Percentiles rank a stretch among this genome's conserved stretches.
Conservation (phyloP, 2,888 invertebrate genomes). For the Penaeus monodon region DNA sequence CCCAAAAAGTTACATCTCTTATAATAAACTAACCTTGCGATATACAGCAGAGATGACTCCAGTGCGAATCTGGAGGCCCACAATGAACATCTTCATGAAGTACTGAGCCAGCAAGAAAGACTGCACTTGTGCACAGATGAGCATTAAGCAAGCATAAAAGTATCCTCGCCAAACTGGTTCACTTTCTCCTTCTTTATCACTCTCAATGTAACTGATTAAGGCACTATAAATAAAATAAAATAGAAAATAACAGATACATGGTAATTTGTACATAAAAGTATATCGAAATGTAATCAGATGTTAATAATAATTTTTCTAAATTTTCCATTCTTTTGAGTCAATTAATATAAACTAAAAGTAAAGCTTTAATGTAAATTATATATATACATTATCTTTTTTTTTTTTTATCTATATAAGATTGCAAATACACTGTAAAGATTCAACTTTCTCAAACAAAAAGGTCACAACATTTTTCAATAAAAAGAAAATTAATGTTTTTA, state of each 20-base stretch:
- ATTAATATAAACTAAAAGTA: too few species aligned
- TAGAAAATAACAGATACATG: neutral
- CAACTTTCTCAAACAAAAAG: too few species aligned
- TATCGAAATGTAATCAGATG: neutral
- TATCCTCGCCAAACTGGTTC: slow-evolving; percentile 88
- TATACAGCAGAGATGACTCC: slow-evolving; percentile 90
- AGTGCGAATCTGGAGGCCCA: slow-evolving; percentile 90
- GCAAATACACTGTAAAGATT: too few species aligned
- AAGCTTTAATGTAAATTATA: too few species aligned
- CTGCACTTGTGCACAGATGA: slow-evolving; percentile 82
- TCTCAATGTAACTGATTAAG: slow-evolving; percentile 72
- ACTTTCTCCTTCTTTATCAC: slow-evolving; percentile 70
- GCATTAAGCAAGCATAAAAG: slow-evolving; percentile 82
- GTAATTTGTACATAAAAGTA: neutral
- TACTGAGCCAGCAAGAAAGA: slow-evolving; percentile 90
- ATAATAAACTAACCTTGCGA: slow-evolving; percentile 76
- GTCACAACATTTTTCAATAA: too few species aligned
- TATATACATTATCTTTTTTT: too few species aligned
- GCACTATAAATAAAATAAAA: slow-evolving; percentile 60
- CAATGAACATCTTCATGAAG: slow-evolving; percentile 90
- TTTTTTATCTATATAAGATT: too few species aligned
- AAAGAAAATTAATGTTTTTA: too few species aligned
- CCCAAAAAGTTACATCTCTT: neutral
- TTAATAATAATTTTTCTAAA: too few species aligned
- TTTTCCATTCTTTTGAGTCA: too few species aligned